Evolutionary conservation across 2,888 invertebrate species (phyloP), one percentile per base, ranked within the genome.

Genomic region (Leucoptera coffeella): DNA sequence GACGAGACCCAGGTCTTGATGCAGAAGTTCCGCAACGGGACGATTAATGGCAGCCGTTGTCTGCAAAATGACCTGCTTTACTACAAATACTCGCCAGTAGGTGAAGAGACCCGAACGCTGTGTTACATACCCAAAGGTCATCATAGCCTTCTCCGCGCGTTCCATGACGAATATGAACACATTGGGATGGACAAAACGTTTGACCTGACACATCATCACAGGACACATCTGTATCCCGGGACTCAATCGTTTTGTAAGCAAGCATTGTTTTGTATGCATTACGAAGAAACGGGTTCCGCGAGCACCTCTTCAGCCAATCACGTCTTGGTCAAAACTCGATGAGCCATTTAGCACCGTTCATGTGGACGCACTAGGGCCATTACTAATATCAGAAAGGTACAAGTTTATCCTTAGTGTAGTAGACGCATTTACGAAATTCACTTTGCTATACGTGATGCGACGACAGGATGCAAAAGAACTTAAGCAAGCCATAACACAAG

Each of bases 381-480:
- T 30, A 1, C 29, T 29, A 2, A 23, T 4, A 2, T 32, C 32
- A 2, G 12, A 28, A 3, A 30, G 27, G 1, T 23, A 19, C 10
- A 28, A 28, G 14, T 27, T 19, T n/a, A 17, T 32, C 2, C n/a
- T 32, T 2, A 5, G 30, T 11, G 14, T 32, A 1, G 22, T 32
- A 2, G 29, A 32, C 9, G 19, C 29, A 1, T 32, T 30, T 12
- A 23, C 29, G 9, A 32, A 30, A 24, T 29, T 15, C 12, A 23
- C 21, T 14, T 10, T 29, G 3, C 12, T 32, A 12, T 23, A 20
- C 2, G 23, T 27, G 1, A 21, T 32, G 2, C 22, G 2, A 22
- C 11, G 23, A 7, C 30, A 30, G n/a, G 30, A 30, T 21, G 13
- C 21, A 11, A 12, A 22, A 13, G 26, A 29, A n/a, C 22, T 32